Percentiles rank a stretch among this genome's conserved stretches.
Conservation (phyloP, 1,140 invertebrate genomes). For the Ceratosolen fusciceps region DNA sequence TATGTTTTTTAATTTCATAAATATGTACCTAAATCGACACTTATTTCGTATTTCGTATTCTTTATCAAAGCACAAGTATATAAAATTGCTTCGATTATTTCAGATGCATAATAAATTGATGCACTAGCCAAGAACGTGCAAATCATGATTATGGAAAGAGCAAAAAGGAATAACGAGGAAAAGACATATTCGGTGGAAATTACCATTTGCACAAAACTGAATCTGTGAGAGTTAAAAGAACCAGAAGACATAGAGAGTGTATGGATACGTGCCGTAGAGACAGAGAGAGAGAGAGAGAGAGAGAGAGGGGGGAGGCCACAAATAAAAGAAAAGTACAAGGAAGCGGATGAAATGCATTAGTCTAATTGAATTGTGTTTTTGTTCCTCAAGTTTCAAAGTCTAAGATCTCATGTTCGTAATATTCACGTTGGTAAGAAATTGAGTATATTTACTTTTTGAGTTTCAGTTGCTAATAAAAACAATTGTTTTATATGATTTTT, state of each 20-base stretch:
- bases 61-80: neutral
- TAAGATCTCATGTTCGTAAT: too few relatives aligned
- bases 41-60: neutral
- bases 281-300: neutral
- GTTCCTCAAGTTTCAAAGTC: neutral
- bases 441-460: neutral
- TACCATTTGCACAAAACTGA: too few relatives aligned
- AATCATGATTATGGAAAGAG: too few relatives aligned
- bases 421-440: too few relatives aligned
- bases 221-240: too few relatives aligned
- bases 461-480: neutral
- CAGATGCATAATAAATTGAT: constrained; percentile 11
- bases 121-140: constrained; percentile 8
- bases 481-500: neutral
- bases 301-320: neutral
- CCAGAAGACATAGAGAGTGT: too few relatives aligned
- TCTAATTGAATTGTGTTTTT: constrained; percentile 44
- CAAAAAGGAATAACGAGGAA: too few relatives aligned
- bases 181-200: too few relatives aligned
- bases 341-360: constrained; percentile 27
- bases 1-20: neutral
- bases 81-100: constrained; percentile 3
- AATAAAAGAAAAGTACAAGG: neutral
- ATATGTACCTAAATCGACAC: too few relatives aligned
- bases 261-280: neutral